Conservation (phyloP, 2,888 invertebrate species). For the Isotomurus palustris region DNA sequence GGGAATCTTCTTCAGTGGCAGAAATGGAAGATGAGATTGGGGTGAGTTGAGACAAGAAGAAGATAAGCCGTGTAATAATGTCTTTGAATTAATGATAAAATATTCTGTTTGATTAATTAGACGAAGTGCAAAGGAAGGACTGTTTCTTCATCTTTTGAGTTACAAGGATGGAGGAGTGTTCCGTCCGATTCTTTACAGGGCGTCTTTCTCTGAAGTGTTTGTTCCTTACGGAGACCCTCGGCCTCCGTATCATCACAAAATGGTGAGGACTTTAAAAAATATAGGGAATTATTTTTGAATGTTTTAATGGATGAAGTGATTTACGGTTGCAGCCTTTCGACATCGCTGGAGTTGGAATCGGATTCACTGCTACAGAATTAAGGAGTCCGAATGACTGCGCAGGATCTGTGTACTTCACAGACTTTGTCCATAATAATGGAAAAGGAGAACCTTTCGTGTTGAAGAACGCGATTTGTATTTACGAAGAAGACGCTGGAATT, state of each 20-base stretch:
- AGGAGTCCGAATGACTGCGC: background rate
- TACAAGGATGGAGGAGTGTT: conserved; percentile 12
- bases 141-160: conserved; percentile 21
- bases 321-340: conserved; percentile 14
- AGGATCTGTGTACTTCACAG: conserved; percentile 7
- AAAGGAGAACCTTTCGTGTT: conserved; percentile 11
- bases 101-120: background rate
- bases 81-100: too few relatives aligned
- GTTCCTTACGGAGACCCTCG: conserved; percentile 28
- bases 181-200: background rate
- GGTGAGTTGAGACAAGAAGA: background rate
- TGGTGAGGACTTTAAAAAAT: too few relatives aligned
- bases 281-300: too few relatives aligned
- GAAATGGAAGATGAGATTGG: background rate
- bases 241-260: conserved; percentile 21
- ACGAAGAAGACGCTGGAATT: conserved; percentile 28
- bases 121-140: conserved; percentile 22
- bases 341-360: conserved; percentile 21
- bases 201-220: conserved; percentile 24
- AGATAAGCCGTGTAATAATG: background rate
- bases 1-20: conserved; percentile 3
- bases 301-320: background rate
- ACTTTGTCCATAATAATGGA: conserved; percentile 7
- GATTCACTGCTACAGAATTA: conserved; percentile 13
- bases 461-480: conserved; percentile 18